Evolutionary conservation across 2,888 invertebrate genomes (phyloP).

Genomic region (Sinodicranocentrus sp.): DNA sequence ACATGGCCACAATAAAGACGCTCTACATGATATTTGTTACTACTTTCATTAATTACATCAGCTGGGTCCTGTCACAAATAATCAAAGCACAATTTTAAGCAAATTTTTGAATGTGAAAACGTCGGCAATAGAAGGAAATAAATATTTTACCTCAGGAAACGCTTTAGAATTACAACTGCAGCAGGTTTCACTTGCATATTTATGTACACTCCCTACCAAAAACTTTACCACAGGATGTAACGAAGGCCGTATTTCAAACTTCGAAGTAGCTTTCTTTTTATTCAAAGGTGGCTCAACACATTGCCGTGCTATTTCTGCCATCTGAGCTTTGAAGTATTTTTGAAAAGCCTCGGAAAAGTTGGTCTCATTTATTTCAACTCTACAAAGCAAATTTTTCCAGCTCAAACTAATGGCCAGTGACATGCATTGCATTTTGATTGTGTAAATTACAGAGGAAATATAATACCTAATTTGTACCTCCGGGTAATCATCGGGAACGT

Average conservation of each 20-base stretch:
- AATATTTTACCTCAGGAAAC: conserved; percentile 81
- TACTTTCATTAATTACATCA: conserved; percentile 80
- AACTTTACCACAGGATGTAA: conserved; percentile 82
- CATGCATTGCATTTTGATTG: neutral
- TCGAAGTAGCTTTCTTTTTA: conserved; percentile 79
- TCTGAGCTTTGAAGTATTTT: conserved; percentile 83
- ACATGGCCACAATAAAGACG: conserved; percentile 87
- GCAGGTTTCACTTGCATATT: conserved; percentile 83
- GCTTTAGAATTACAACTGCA: conserved; percentile 83
- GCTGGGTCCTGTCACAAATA: conserved; percentile 79
- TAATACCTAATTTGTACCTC: conserved; percentile 62
- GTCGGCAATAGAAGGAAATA: conserved; percentile 33
- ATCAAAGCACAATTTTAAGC: too few relatives aligned
- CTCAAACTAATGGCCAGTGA: too few relatives aligned
- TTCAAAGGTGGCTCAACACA: conserved; percentile 85
- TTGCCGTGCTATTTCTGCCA: conserved; percentile 84
- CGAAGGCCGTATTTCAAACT: conserved; percentile 83
- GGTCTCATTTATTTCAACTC: conserved; percentile 82
- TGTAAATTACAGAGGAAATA: neutral
- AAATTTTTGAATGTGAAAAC: neutral
- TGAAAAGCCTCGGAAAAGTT: conserved; percentile 84
- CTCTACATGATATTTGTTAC: conserved; percentile 83
- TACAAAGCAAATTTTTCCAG: too few relatives aligned
- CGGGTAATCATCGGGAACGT: conserved; percentile 85
- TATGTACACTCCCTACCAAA: conserved; percentile 83